These are phyloP conservation scores for Ptilorrhoa leucosticta DNA, from an alignment of 2,113 vertebrate species.

Conservation along the genomic window DNA sequence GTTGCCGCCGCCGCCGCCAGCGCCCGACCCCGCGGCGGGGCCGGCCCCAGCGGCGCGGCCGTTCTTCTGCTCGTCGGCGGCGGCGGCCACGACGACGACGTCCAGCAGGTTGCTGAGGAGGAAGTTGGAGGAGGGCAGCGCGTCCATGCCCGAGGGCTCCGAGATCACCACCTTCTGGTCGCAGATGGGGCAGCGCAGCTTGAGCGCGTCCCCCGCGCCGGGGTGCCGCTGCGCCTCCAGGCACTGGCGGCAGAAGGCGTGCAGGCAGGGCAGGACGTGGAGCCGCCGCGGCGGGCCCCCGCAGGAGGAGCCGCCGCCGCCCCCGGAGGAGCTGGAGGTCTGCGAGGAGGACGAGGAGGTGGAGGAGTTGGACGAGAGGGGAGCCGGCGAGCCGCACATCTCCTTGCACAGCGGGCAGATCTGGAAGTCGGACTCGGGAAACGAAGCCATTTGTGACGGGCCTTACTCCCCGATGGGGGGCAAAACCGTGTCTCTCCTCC, in stretches of 20 bases:
- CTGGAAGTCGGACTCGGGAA: constrained; percentile 89
- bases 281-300: constrained; percentile 75
- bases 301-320: constrained; percentile 59
- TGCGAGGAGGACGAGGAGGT: constrained; percentile 88
- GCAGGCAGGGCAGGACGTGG: constrained; percentile 89
- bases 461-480: neutral
- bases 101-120: constrained; percentile 92
- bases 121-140: constrained; percentile 89
- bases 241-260: constrained; percentile 92
- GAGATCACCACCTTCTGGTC: constrained; percentile 89
- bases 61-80: constrained; percentile 79
- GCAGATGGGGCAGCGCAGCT: constrained; percentile 88
- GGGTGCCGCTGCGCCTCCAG: constrained; percentile 85
- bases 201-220: constrained; percentile 76
- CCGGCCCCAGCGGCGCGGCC: constrained; percentile 65
- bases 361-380: constrained; percentile 86
- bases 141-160: constrained; percentile 86
- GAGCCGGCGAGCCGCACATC: constrained; percentile 87
- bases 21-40: constrained; percentile 19
- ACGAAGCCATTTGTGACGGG: constrained; percentile 86
- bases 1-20: constrained; percentile 28
- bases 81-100: constrained; percentile 81
- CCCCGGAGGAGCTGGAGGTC: constrained; percentile 74
- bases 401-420: constrained; percentile 91
- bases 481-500: neutral